Conservation (phyloP, 1,140 invertebrate species). For the Oreohelix idahoensis region DNA sequence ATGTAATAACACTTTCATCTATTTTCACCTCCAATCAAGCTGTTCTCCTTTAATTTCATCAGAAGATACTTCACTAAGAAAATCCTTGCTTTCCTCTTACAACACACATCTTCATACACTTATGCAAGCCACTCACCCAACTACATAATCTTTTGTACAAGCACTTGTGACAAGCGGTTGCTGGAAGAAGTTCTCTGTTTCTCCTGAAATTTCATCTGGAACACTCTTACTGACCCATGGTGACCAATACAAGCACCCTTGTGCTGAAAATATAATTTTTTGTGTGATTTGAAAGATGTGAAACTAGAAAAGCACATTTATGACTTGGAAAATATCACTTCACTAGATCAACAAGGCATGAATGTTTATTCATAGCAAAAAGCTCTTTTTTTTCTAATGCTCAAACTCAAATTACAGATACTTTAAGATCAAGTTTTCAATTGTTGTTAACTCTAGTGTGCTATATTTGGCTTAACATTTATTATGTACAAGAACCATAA, state of each 20-base stretch:
- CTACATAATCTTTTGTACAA: slow-evolving; percentile 54
- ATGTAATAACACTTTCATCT: too few species aligned
- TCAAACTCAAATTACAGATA: too few species aligned
- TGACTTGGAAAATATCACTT: slow-evolving; percentile 26
- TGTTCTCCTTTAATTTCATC: not conserved
- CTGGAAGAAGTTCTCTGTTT: slow-evolving; percentile 32
- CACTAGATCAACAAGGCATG: too few species aligned
- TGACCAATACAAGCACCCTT: slow-evolving; percentile 69
- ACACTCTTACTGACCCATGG: slow-evolving; percentile 70
- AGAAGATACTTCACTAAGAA: not conserved
- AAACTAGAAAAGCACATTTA: slow-evolving; percentile 1
- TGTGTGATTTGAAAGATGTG: not conserved
- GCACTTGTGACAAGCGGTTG: slow-evolving; percentile 68
- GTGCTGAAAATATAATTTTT: slow-evolving; percentile 25
- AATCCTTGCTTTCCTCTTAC: not conserved
- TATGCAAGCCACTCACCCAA: slow-evolving; percentile 49
- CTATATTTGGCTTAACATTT: too few species aligned
- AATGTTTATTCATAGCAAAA: too few species aligned
- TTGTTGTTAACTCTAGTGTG: too few species aligned
- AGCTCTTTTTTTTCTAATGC: too few species aligned
- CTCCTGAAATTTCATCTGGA: slow-evolving; percentile 54
- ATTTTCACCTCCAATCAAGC: not conserved
- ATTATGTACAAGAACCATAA: too few species aligned
- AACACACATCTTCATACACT: not conserved
- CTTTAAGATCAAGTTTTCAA: too few species aligned